Conservation (phyloP, 2,888 invertebrate genomes). For the Oegoconia quadripuncta region DNA sequence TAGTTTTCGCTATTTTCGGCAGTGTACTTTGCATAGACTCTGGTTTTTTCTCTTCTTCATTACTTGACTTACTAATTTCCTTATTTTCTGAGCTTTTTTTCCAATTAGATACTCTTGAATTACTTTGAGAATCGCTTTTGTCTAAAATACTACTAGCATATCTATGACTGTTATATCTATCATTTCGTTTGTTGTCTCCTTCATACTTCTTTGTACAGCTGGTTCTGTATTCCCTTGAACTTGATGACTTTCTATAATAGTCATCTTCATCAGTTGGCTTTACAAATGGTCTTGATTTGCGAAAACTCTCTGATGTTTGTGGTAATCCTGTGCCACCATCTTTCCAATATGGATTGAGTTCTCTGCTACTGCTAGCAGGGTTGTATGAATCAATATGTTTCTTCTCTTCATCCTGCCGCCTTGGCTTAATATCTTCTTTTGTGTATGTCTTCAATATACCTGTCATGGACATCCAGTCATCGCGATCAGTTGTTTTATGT, state of each 20-base stretch:
- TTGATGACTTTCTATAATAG: conserved; percentile 36
- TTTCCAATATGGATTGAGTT: conserved; percentile 96
- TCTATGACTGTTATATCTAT: neutral
- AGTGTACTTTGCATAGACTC: neutral
- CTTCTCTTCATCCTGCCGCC: conserved; percentile 71
- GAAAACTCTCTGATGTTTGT: conserved; percentile 49
- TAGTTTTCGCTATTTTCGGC: too few relatives aligned
- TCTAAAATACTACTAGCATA: neutral
- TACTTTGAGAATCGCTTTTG: conserved; percentile 13
- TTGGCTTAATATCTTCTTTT: conserved; percentile 65
- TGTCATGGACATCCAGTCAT: conserved; percentile 90
- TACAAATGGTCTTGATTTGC: conserved; percentile 52
- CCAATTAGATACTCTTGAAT: conserved; percentile 37
- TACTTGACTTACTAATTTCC: conserved; percentile 6
- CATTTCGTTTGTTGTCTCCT: conserved; percentile 10
- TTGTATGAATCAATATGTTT: conserved; percentile 80
- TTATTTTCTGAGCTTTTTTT: conserved; percentile 27
- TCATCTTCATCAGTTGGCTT: conserved; percentile 58
- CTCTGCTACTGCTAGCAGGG: conserved; percentile 85
- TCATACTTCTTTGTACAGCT: neutral
- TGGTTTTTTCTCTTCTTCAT: conserved; percentile 7
- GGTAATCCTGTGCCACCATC: conserved; percentile 93
- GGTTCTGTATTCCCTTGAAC: conserved; percentile 7
- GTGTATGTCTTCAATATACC: conserved; percentile 68
- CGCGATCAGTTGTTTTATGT: conserved; percentile 62